Evolutionary conservation across 2,888 invertebrate species (phyloP).

Genomic region (Suillia variegata): DNA sequence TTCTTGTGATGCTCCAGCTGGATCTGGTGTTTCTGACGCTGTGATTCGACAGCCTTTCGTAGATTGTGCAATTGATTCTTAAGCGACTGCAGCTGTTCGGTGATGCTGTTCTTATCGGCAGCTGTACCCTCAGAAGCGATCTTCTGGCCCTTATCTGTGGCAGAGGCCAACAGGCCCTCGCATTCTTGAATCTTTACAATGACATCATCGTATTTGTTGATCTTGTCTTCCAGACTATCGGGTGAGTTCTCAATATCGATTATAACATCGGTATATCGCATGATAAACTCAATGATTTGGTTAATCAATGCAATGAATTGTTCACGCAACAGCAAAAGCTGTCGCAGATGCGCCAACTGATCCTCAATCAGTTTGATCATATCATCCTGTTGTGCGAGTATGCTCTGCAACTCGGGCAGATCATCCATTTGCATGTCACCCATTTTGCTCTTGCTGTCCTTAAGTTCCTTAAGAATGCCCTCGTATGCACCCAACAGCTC

Average conservation of each 20-base stretch:
- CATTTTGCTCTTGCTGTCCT: slow-evolving; percentile 77
- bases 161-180: slow-evolving; percentile 84
- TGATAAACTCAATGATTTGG: slow-evolving; percentile 85
- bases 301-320: slow-evolving; percentile 86
- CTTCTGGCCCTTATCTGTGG: slow-evolving; percentile 90
- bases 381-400: slow-evolving; percentile 83
- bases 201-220: slow-evolving; percentile 84
- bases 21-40: slow-evolving; percentile 84
- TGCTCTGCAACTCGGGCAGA: slow-evolving; percentile 77
- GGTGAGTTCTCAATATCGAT: slow-evolving; percentile 84
- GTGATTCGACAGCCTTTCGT: slow-evolving; percentile 81
- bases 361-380: slow-evolving; percentile 84
- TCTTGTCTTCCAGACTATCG: slow-evolving; percentile 82
- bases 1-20: slow-evolving; percentile 88
- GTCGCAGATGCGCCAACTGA: slow-evolving; percentile 80
- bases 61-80: slow-evolving; percentile 83
- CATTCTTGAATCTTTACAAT: slow-evolving; percentile 88
- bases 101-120: slow-evolving; percentile 84
- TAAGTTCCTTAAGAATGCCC: slow-evolving; percentile 76
- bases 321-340: slow-evolving; percentile 79
- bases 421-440: slow-evolving; percentile 78
- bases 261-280: slow-evolving; percentile 84
- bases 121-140: slow-evolving; percentile 90
- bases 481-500: slow-evolving; percentile 80
- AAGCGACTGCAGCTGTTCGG: slow-evolving; percentile 83